Conservation (phyloP, 2,797 vertebrate species). For the Falco concolor region DNA sequence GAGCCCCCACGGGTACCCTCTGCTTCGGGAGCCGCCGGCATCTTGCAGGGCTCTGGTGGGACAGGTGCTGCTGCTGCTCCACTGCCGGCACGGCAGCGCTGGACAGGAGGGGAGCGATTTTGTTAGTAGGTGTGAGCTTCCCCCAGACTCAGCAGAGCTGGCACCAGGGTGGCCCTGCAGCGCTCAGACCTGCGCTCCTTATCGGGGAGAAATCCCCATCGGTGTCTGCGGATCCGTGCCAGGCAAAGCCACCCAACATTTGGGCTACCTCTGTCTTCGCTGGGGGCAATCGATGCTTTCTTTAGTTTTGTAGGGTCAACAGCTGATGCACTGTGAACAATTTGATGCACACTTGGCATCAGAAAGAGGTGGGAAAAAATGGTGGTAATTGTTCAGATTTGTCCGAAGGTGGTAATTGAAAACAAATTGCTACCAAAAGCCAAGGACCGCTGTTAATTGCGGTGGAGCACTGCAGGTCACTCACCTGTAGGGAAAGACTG, state of each 20-base stretch:
- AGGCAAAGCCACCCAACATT: not conserved
- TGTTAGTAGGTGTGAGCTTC: not conserved
- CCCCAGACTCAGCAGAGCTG: not conserved
- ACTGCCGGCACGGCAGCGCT: not conserved
- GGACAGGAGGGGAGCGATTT: not conserved
- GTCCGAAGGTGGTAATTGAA: not conserved
- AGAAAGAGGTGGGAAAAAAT: not conserved
- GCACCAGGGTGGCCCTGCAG: not conserved
- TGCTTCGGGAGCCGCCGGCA: not conserved
- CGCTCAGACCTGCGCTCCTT: not conserved
- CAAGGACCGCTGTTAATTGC: not conserved
- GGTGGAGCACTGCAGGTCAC: not conserved
- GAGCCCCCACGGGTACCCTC: not conserved
- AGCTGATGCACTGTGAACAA: not conserved
- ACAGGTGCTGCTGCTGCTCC: not conserved
- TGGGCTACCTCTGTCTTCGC: not conserved
- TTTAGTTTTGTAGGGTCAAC: not conserved
- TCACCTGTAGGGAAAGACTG: not conserved
- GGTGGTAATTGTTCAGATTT: not conserved
- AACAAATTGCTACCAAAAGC: not conserved
- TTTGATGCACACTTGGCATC: not conserved
- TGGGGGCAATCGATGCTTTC: not conserved
- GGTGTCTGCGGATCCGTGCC: accelerated
- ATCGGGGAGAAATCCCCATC: accelerated
- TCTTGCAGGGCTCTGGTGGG: not conserved